These are phyloP conservation scores for Pitangus sulphuratus DNA, from an alignment of 2,797 vertebrate species.

Conservation along the genomic window DNA sequence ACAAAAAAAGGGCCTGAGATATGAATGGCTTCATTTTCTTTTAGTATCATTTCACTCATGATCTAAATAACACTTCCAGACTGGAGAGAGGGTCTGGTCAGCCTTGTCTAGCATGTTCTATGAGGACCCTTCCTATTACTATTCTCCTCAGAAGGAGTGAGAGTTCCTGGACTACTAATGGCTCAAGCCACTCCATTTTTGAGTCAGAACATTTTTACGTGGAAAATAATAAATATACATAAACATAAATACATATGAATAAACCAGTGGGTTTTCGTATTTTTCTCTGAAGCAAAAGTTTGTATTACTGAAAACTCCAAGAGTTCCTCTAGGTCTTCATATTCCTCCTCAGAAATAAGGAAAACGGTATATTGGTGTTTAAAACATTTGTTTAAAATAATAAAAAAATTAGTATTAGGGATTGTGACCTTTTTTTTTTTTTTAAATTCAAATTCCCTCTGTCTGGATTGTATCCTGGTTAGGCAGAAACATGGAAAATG, in stretches of 20 bases:
- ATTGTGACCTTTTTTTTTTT: background rate
- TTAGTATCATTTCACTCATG: background rate
- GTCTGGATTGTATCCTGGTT: background rate
- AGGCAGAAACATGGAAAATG: background rate
- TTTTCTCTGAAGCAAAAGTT: background rate
- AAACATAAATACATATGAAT: background rate
- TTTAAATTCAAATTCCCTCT: background rate
- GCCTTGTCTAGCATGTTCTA: background rate
- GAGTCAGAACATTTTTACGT: background rate
- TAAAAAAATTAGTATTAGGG: background rate
- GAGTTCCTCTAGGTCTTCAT: background rate
- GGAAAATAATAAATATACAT: background rate
- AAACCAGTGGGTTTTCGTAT: accelerated
- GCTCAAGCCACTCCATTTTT: background rate
- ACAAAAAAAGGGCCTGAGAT: background rate
- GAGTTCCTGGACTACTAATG: background rate
- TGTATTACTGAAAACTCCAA: background rate
- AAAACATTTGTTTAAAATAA: background rate
- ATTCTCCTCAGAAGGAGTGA: background rate
- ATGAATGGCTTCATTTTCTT: background rate
- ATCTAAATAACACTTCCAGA: background rate
- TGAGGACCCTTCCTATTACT: background rate
- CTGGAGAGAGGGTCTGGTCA: background rate
- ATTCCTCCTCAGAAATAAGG: background rate
- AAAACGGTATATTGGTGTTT: background rate